phyloP scores from a whole-genome alignment of 2,888 invertebrate species.

The Graphium colonna region DNA sequence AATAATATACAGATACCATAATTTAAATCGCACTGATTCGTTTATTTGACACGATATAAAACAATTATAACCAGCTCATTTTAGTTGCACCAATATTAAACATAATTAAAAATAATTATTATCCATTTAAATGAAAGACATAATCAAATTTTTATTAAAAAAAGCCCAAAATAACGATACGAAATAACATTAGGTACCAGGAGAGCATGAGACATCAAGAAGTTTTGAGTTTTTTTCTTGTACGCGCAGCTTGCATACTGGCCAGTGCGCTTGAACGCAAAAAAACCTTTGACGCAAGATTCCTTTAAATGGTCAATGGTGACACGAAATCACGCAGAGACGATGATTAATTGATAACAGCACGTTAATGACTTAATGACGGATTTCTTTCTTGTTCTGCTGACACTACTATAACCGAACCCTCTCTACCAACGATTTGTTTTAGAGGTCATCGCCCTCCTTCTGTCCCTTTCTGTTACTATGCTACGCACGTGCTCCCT shows the following conservation, averaged over 20 bases:
- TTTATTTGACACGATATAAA: no score
- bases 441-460: slow-evolving; percentile 76
- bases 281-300: background rate
- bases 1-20: no score
- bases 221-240: no score
- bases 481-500: slow-evolving; percentile 41
- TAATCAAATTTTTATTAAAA: no score
- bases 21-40: no score
- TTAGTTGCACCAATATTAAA: no score
- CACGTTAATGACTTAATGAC: slow-evolving; percentile 17
- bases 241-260: no score
- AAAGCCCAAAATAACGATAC: slow-evolving; percentile 1
- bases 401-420: slow-evolving; percentile 69
- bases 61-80: no score
- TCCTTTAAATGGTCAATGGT: background rate
- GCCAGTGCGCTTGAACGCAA: no score
- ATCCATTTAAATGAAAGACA: no score
- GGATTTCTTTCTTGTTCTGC: slow-evolving; percentile 40
- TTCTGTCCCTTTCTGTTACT: slow-evolving; percentile 49
- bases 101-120: no score
- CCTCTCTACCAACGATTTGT: slow-evolving; percentile 76
- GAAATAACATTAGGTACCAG: background rate
- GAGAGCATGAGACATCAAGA: background rate
- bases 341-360: background rate
- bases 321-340: background rate